Evolutionary conservation across 2,888 invertebrate species (phyloP).

Genomic region (Acanthosepion esculentum): DNA sequence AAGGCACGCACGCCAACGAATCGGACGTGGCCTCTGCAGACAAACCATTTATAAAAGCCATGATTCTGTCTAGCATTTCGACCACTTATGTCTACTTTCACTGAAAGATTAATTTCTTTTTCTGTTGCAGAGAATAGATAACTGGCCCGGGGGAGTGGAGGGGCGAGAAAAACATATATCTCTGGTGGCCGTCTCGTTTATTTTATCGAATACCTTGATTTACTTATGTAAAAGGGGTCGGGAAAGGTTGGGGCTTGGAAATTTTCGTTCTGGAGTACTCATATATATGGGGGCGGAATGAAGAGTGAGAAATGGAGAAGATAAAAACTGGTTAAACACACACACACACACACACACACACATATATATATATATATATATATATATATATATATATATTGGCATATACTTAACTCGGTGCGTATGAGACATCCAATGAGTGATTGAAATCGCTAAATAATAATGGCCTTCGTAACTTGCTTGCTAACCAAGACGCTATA

Average conservation of each 20-base stretch:
- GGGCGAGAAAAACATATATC: background rate
- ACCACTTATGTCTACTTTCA: slow-evolving; percentile 20
- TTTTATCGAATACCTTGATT: too few relatives aligned
- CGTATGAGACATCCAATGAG: background rate
- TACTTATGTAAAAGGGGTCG: too few relatives aligned
- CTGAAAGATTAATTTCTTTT: background rate
- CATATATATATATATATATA: background rate
- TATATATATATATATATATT: background rate
- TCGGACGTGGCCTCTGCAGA: background rate
- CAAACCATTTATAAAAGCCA: slow-evolving; percentile 33
- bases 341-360: too few relatives aligned
- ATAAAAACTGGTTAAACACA: too few relatives aligned
- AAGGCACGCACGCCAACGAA: background rate
- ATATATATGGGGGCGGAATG: too few relatives aligned
- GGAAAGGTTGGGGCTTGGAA: too few relatives aligned
- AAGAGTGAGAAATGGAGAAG: too few relatives aligned
- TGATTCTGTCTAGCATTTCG: background rate
- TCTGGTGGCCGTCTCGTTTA: too few relatives aligned
- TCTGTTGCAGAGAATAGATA: slow-evolving; percentile 16
- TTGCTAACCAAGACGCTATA: too few relatives aligned
- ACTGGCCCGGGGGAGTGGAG: background rate
- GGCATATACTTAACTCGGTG: background rate
- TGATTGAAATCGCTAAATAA: too few relatives aligned
- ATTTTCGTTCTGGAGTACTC: too few relatives aligned
- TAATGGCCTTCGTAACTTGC: too few relatives aligned